phyloP scores from a whole-genome alignment of 2,888 invertebrate genomes.

The Trachelus troglodyta region DNA sequence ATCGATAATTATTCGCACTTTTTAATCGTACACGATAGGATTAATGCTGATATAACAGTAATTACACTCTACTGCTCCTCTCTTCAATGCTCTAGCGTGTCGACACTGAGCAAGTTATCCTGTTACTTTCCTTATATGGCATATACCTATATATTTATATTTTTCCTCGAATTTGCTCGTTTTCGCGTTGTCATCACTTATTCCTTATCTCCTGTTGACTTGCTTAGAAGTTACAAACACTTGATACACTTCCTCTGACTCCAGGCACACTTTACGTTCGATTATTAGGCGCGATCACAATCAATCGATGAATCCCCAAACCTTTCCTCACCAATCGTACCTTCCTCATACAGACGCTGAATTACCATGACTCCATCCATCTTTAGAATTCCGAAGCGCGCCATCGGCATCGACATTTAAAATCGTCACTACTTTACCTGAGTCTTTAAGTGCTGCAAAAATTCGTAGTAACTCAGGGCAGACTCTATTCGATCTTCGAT shows the following conservation, averaged over 20 bases:
- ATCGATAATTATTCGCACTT: slow-evolving; percentile 20
- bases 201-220: slow-evolving; percentile 4
- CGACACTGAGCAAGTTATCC: slow-evolving; percentile 38
- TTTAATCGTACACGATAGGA: slow-evolving; percentile 16
- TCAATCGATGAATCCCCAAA: slow-evolving; percentile 3
- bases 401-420: not conserved
- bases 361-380: not conserved
- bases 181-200: not conserved
- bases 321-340: not conserved
- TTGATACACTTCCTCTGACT: slow-evolving; percentile 4
- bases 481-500: slow-evolving; percentile 96
- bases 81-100: slow-evolving; percentile 43
- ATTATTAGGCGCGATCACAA: slow-evolving; percentile 5
- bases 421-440: slow-evolving; percentile 80
- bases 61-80: slow-evolving; percentile 25
- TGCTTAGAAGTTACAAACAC: slow-evolving; percentile 14
- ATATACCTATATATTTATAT: slow-evolving; percentile 15
- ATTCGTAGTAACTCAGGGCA: slow-evolving; percentile 96
- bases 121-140: slow-evolving; percentile 26
- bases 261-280: not conserved
- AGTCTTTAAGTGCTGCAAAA: slow-evolving; percentile 92
- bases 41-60: slow-evolving; percentile 19
- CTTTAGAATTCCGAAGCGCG: not conserved
- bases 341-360: not conserved
- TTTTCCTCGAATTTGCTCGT: slow-evolving; percentile 4